Base-by-base conservation (phyloP, 2,113 vertebrate genomes). In the Nothocercus nigrocapillus region DNA sequence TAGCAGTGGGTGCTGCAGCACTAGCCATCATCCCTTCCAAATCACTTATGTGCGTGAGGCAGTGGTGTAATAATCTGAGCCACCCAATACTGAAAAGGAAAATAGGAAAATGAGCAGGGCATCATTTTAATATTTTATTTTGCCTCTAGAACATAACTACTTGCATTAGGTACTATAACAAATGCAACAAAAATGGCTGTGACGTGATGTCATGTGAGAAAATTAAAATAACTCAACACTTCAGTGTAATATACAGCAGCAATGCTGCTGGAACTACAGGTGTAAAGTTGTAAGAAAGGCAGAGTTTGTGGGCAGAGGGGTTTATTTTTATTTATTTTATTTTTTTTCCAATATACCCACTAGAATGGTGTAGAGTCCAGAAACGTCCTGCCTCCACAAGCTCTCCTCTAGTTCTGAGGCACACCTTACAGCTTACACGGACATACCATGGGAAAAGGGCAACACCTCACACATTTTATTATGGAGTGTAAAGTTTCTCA, bases 21-120 rank as follows among this genome's bases (percentile, higher is more conserved):
- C 99, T 99, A 53, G 99, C 99, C 99, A 99, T 99, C 99, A 99
- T 99, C 91, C 98, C 98, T 98, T 99, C 99, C 92, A 99, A 97
- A 98, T 99, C 99, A 76, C 99, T 98, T 90, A 99, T 99, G 36
- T 99, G 99, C 84, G 99, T 99, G 94, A 99, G 98, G 94, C 99
- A 99, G 82, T 99, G 99, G 97, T 99, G 99, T 68, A 99, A 98
- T 25, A 99, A 98, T 87, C 99, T 98, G 76, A 99, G 96, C 99
- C 99, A 99, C 51, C 99, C 99, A 80, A 99, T 99, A 95, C 99
- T 99, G 98, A 80, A 98, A 96, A 59, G 76, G 3, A 58, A 87
- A 90, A 91, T 16, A 72, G 2, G 77, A 62, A 96, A 79, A 75
- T 44, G 34, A 95, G 49, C 15, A 68, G 86, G 38, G 5, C 24